Percentiles rank a stretch among this genome's conserved stretches.
These are phyloP conservation scores for Drosophila lowei DNA, from an alignment of 1,140 invertebrate genomes.

Conservation along the genomic window DNA sequence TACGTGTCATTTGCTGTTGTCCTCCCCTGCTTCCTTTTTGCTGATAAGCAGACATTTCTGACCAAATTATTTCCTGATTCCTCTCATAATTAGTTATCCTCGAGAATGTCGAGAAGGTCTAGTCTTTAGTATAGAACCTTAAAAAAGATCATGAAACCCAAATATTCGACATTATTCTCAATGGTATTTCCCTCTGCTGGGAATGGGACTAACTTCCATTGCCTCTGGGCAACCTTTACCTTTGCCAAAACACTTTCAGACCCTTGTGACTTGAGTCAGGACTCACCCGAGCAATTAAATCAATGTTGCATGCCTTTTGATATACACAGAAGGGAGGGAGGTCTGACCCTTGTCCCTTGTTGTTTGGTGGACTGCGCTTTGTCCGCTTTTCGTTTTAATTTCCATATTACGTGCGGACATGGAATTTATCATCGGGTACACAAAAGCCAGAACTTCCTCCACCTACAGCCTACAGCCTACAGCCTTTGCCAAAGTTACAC, in stretches of 20 bases:
- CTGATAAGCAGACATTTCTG: conserved; percentile 45
- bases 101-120: too few relatives aligned
- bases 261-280: conserved; percentile 11
- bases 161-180: too few relatives aligned
- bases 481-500: conserved; percentile 47
- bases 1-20: too few relatives aligned
- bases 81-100: neutral
- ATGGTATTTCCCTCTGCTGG: too few relatives aligned
- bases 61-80: conserved; percentile 44
- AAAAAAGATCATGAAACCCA: too few relatives aligned
- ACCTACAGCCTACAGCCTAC: conserved; percentile 5
- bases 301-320: conserved; percentile 35
- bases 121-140: too few relatives aligned
- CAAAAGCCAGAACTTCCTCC: conserved; percentile 2
- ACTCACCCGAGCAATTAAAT: conserved; percentile 46
- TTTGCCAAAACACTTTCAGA: too few relatives aligned
- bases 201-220: too few relatives aligned
- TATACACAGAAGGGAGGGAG: conserved; percentile 2
- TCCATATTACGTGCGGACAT: conserved; percentile 67
- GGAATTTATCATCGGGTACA: conserved; percentile 61
- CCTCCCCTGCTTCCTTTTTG: too few relatives aligned
- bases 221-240: too few relatives aligned
- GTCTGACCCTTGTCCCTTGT: conserved; percentile 15
- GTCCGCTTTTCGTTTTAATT: conserved; percentile 52
- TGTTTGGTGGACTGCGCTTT: conserved; percentile 8